A percentile compares a stretch with the other conserved stretches of the same genome.
Evolutionary conservation across 2,113 vertebrate species (phyloP).

Genomic region (Gobiocypris rarus): DNA sequence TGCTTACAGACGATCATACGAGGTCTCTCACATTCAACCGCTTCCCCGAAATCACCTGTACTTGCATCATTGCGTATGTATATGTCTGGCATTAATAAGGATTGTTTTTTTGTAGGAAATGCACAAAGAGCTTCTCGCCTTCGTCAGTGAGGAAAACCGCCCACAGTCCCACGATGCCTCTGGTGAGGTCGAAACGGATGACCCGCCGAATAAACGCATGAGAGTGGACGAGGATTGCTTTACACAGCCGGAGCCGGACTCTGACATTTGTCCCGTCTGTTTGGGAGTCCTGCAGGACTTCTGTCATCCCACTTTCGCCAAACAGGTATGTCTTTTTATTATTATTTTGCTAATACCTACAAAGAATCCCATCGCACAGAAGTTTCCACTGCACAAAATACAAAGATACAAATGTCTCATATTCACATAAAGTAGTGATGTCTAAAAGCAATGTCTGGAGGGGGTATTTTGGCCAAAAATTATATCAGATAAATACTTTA

Average conservation of each 20-base stretch:
- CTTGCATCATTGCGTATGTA: background rate
- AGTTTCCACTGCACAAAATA: no score
- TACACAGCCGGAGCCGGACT: background rate
- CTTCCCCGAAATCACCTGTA: background rate
- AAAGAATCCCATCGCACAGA: no score
- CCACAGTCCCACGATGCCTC: constrained; percentile 57
- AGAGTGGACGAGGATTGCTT: constrained; percentile 67
- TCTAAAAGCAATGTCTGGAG: no score
- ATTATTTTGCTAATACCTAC: no score
- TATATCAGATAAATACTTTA: no score
- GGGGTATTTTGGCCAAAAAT: no score
- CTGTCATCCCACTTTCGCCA: constrained; percentile 78
- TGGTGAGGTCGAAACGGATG: constrained; percentile 48
- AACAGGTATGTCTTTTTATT: constrained; percentile 75
- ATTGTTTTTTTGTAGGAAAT: constrained; percentile 75
- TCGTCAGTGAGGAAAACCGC: constrained; percentile 66
- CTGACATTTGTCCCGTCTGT: constrained; percentile 83
- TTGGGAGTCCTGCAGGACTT: constrained; percentile 90
- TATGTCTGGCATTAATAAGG: background rate
- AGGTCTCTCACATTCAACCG: constrained; percentile 71
- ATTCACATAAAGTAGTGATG: no score
- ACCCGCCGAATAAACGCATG: constrained; percentile 83
- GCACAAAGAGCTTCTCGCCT: constrained; percentile 76
- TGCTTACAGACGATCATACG: constrained; percentile 77
- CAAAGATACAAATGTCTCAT: no score